Evolutionary conservation across 64 coral and sea anemone species (phyloP).

Genomic region (Stylophora pistillata): DNA sequence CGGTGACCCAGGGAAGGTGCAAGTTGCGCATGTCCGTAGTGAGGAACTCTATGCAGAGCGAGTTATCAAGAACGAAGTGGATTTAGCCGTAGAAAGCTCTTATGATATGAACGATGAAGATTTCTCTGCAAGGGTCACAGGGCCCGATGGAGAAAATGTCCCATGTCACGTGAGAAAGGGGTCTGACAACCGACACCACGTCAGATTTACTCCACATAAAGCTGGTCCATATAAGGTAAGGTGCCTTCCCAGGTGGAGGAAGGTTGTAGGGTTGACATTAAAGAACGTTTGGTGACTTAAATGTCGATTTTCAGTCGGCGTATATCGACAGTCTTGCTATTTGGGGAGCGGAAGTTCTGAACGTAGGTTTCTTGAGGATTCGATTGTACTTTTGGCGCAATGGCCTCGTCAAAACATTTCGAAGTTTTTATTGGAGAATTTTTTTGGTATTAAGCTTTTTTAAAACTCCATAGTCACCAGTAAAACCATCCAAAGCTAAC

Average conservation of each 20-base stretch:
- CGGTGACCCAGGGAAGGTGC: slow-evolving; percentile 72
- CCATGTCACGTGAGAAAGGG: slow-evolving; percentile 66
- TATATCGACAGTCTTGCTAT: too few relatives aligned
- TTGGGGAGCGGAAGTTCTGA: too few relatives aligned
- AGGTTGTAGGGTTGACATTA: background rate
- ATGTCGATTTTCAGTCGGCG: too few relatives aligned
- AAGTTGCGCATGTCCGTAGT: slow-evolving; percentile 73
- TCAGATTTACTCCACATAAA: slow-evolving; percentile 73
- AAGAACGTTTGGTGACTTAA: too few relatives aligned
- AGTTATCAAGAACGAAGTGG: slow-evolving; percentile 80
- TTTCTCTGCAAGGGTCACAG: slow-evolving; percentile 69
- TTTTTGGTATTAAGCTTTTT: too few relatives aligned
- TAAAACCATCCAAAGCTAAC: too few relatives aligned
- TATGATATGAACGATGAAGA: slow-evolving; percentile 54
- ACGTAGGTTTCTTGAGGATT: too few relatives aligned
- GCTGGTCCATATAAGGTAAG: slow-evolving; percentile 79
- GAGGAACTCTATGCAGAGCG: slow-evolving; percentile 71
- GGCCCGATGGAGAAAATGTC: slow-evolving; percentile 65
- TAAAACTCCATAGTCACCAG: too few relatives aligned
- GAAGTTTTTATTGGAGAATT: too few relatives aligned
- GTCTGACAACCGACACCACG: slow-evolving; percentile 52
- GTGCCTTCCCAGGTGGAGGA: background rate
- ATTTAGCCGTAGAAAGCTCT: slow-evolving; percentile 78
- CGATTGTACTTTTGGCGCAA: too few relatives aligned
- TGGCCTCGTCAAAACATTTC: too few relatives aligned